Conservation (phyloP, 2,797 vertebrate genomes). For the Thripadectes ignobilis region DNA sequence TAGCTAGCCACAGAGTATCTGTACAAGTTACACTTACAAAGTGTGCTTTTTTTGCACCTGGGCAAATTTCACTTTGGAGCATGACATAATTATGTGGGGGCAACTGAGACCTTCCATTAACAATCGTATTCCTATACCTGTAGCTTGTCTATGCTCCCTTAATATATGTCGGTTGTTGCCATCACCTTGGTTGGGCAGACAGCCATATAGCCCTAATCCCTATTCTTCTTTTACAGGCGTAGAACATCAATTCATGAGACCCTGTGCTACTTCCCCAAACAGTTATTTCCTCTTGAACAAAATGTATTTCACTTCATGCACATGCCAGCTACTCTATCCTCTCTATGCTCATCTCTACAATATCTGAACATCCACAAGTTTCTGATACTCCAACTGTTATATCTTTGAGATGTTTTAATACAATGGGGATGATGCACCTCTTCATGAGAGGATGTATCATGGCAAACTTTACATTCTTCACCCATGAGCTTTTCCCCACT, state of each 20-base stretch:
- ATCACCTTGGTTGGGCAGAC: background rate
- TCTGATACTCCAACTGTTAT: background rate
- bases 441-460: background rate
- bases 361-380: background rate
- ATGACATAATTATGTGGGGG: background rate
- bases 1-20: background rate
- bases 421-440: background rate
- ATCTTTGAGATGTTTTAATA: background rate
- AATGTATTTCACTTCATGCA: background rate
- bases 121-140: background rate
- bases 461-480: background rate
- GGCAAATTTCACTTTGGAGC: background rate
- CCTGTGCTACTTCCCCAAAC: background rate
- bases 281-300: background rate
- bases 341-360: background rate
- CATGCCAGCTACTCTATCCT: fast-evolving
- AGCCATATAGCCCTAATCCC: background rate
- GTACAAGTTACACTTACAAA: background rate
- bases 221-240: background rate
- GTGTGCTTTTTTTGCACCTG: background rate
- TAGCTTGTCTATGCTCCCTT: background rate
- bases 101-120: background rate
- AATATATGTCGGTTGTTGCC: background rate
- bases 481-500: background rate
- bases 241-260: background rate